phyloP scores from a whole-genome alignment of 2,113 vertebrate genomes.

The Poecilia latipinna region DNA sequence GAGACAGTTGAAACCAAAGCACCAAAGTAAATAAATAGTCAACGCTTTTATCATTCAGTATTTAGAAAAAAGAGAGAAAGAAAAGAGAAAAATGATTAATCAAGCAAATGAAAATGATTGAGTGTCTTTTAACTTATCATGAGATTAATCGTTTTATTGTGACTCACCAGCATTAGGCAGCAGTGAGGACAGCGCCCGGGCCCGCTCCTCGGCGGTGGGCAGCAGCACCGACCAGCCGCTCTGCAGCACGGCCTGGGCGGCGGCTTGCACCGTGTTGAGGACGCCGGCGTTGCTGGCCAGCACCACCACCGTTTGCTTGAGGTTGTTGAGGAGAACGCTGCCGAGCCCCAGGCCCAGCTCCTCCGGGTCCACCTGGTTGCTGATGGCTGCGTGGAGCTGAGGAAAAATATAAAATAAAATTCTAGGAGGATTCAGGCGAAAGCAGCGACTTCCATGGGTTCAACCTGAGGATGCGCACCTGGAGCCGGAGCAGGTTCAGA shows the following conservation, averaged over 20 bases:
- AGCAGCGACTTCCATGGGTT: not conserved
- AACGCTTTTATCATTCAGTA: too few species aligned
- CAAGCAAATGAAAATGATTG: too few species aligned
- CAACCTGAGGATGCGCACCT: conserved; percentile 77
- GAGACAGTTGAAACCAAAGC: too few species aligned
- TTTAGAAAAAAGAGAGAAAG: too few species aligned
- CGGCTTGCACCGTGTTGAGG: conserved; percentile 90
- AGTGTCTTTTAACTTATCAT: too few species aligned
- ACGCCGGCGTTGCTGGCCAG: conserved; percentile 95
- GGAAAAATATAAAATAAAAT: not conserved
- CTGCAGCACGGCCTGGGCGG: conserved; percentile 94
- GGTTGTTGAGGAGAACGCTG: conserved; percentile 90
- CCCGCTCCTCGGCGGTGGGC: conserved; percentile 95
- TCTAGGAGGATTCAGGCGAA: not conserved
- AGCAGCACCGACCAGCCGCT: conserved; percentile 97
- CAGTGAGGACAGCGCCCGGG: conserved; percentile 91
- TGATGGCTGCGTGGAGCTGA: conserved; percentile 97
- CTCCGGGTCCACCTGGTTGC: conserved; percentile 95
- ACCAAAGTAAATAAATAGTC: too few species aligned
- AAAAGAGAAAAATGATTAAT: too few species aligned
- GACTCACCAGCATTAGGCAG: conserved; percentile 90
- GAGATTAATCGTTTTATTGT: not conserved
- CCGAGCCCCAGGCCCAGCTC: conserved; percentile 93
- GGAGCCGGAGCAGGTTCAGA: conserved; percentile 92
- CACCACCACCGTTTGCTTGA: conserved; percentile 95